These are phyloP conservation scores for Erythrocercus mccallii DNA, from an alignment of 2,113 vertebrate species.

Conservation along the genomic window DNA sequence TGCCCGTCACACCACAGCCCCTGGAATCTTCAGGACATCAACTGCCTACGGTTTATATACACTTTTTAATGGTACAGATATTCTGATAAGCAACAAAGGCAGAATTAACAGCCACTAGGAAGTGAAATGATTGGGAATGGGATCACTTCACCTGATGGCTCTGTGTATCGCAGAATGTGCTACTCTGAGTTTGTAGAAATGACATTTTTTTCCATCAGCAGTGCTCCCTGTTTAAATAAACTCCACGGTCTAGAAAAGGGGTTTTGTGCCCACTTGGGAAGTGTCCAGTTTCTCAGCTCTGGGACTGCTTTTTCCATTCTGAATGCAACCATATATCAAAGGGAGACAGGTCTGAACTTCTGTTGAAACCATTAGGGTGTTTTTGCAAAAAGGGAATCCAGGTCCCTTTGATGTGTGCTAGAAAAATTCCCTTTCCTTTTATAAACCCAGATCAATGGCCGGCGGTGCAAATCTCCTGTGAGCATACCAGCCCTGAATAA, in stretches of 20 bases:
- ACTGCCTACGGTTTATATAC: background rate
- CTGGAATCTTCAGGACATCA: background rate
- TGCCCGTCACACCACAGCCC: background rate
- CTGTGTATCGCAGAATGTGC: background rate
- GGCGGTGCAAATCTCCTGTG: conserved; percentile 23
- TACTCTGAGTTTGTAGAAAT: background rate
- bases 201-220: conserved; percentile 14
- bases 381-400: conserved; percentile 67
- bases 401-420: conserved; percentile 73
- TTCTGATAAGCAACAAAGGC: background rate
- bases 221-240: conserved; percentile 35
- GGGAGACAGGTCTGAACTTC: conserved; percentile 69
- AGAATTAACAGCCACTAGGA: background rate
- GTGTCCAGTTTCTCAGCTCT: conserved; percentile 39
- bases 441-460: conserved; percentile 64
- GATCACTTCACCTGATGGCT: background rate
- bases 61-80: background rate
- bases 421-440: conserved; percentile 65
- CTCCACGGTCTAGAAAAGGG: conserved; percentile 31
- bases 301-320: conserved; percentile 59
- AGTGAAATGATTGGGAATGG: background rate
- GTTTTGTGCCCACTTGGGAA: conserved; percentile 52
- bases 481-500: conserved; percentile 47
- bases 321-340: conserved; percentile 68
- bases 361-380: conserved; percentile 73